These are phyloP conservation scores for Lordiphosa clarofinis DNA, from an alignment of 1,140 invertebrate species.

Conservation along the genomic window DNA sequence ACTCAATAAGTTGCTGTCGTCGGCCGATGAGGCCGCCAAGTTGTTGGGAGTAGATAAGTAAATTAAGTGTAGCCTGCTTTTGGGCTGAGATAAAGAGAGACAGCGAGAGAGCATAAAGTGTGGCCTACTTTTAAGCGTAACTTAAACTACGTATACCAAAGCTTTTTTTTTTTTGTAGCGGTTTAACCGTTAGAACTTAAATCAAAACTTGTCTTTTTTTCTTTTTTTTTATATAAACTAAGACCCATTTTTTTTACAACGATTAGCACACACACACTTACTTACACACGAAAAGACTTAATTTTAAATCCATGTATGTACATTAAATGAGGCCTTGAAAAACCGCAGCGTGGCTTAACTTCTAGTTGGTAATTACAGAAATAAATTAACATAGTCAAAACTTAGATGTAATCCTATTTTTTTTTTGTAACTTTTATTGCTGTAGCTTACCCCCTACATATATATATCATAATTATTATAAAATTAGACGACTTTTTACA, in stretches of 20 bases:
- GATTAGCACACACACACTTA: constrained; percentile 11
- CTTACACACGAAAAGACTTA: neutral
- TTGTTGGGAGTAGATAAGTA: constrained; percentile 89
- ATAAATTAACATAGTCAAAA: constrained; percentile 34
- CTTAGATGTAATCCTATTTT: constrained; percentile 15
- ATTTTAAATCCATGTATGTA: constrained; percentile 29
- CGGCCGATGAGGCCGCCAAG: constrained; percentile 92
- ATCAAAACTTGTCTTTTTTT: no score
- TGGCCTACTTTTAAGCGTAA: constrained; percentile 8
- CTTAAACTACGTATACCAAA: constrained; percentile 63
- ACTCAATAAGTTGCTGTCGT: constrained; percentile 91
- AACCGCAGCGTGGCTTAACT: constrained; percentile 70
- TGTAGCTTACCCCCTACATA: constrained; percentile 27
- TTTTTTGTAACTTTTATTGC: constrained; percentile 30
- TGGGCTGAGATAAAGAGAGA: no score
- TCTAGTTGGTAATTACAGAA: constrained; percentile 20
- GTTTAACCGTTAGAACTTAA: constrained; percentile 4
- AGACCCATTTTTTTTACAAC: constrained; percentile 5
- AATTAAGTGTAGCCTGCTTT: constrained; percentile 15
- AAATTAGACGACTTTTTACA: constrained; percentile 71
- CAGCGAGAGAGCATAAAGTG: no score
- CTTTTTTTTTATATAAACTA: no score
- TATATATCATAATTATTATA: constrained; percentile 22
- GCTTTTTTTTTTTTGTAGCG: constrained; percentile 25
- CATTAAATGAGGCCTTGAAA: constrained; percentile 62